phyloP scores from a whole-genome alignment of 2,113 vertebrate species.

The Thamnophis sirtalis region DNA sequence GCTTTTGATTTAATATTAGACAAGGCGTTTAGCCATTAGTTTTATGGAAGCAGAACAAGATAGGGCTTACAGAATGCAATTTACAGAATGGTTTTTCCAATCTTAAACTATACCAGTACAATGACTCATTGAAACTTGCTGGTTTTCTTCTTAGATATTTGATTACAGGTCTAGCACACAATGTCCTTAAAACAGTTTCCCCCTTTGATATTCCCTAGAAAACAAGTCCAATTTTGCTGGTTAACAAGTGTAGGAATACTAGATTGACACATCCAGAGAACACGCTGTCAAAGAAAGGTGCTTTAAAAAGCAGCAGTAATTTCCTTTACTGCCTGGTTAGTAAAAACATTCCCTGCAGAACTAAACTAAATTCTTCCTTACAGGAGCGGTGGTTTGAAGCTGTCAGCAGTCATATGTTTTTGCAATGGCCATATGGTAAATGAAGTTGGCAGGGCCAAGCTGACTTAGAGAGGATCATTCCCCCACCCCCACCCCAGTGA shows the following conservation, averaged over 20 bases:
- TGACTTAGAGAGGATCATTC: neutral
- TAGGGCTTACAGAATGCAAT: neutral
- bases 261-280: neutral
- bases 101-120: neutral
- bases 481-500: neutral
- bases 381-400: neutral
- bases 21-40: neutral
- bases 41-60: neutral
- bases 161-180: neutral
- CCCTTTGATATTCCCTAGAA: neutral
- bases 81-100: neutral
- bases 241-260: neutral
- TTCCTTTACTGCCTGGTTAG: neutral
- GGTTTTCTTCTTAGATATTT: neutral
- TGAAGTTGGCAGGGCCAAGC: neutral
- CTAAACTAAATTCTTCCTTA: neutral
- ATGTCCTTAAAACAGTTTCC: neutral
- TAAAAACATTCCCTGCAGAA: neutral
- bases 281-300: neutral
- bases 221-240: neutral
- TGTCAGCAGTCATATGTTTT: neutral
- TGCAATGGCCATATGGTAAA: neutral
- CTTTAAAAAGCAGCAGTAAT: neutral
- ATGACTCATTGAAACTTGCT: neutral
- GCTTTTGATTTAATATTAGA: neutral